Conservation (phyloP, 2,888 invertebrate species). For the Crossocerus cetratus region DNA sequence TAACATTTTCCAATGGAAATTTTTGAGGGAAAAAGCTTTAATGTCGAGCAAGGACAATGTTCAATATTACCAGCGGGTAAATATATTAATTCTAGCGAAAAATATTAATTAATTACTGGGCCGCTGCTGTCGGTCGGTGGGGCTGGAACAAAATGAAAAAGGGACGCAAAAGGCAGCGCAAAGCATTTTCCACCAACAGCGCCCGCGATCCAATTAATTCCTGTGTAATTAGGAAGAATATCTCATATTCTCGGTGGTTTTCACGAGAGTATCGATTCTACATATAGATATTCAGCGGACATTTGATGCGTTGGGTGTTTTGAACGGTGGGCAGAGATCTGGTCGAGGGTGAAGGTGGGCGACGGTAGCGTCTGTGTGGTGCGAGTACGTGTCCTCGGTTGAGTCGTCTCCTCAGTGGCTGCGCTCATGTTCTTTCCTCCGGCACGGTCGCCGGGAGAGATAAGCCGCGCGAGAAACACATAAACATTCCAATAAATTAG, state of each 20-base stretch:
- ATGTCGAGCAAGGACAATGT: not conserved
- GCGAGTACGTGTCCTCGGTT: no score
- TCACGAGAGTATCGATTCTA: slow-evolving; percentile 2
- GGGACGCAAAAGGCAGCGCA: not conserved
- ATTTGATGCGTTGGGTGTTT: not conserved
- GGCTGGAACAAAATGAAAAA: not conserved
- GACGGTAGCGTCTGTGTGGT: no score
- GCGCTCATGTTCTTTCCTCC: slow-evolving; percentile 26
- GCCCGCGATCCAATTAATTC: not conserved
- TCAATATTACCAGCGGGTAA: not conserved
- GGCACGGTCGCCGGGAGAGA: slow-evolving; percentile 39
- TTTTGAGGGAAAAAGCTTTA: not conserved
- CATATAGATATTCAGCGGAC: not conserved
- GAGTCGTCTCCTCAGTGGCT: not conserved
- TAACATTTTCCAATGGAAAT: not conserved
- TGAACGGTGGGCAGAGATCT: not conserved
- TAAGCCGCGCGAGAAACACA: slow-evolving; percentile 70
- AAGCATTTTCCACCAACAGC: not conserved
- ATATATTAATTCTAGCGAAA: not conserved
- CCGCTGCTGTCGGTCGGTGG: not conserved
- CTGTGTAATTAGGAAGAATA: not conserved
- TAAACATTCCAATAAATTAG: slow-evolving; percentile 78
- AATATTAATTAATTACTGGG: not conserved
- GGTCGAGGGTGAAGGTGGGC: no score
- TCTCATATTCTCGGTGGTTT: slow-evolving; percentile 24